These are phyloP conservation scores for Hepsetus odoe DNA, from an alignment of 2,113 vertebrate genomes.

Conservation along the genomic window DNA sequence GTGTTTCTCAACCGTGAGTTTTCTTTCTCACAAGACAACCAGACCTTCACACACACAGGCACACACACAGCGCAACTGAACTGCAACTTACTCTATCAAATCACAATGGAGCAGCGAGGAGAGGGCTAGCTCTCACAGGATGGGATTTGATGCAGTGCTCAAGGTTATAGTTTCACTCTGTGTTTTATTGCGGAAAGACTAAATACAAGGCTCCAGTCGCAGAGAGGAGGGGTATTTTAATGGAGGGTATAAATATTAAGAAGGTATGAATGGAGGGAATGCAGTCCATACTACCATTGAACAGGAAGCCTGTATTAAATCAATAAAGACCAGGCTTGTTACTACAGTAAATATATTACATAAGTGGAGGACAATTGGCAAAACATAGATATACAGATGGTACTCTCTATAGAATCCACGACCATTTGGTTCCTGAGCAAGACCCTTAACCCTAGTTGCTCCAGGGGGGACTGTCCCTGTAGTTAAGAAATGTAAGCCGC, in stretches of 20 bases:
- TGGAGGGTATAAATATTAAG: slow-evolving; percentile 22
- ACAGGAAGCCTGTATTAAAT: background rate
- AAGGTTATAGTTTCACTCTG: slow-evolving; percentile 19
- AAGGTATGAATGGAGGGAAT: background rate
- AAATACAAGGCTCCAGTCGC: slow-evolving; percentile 24
- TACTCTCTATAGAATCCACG: too few relatives aligned
- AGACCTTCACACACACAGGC: background rate
- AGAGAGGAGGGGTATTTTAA: background rate
- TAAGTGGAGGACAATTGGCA: background rate
- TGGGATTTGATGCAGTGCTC: background rate
- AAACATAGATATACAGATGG: too few relatives aligned
- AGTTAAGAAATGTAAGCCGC: too few relatives aligned
- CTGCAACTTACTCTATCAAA: background rate
- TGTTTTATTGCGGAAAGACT: slow-evolving; percentile 27
- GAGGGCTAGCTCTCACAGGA: background rate
- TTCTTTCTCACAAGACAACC: background rate
- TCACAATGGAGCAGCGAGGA: background rate
- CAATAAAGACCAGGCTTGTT: background rate
- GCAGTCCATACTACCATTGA: slow-evolving; percentile 14
- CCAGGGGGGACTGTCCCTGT: too few relatives aligned
- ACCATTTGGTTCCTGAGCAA: too few relatives aligned
- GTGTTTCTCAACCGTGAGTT: background rate
- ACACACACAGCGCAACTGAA: background rate
- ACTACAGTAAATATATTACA: background rate
- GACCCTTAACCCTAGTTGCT: too few relatives aligned